Percentiles rank a stretch among this genome's conserved stretches.
phyloP scores from a whole-genome alignment of 2,888 invertebrate genomes.

The Aphodius granarius region DNA sequence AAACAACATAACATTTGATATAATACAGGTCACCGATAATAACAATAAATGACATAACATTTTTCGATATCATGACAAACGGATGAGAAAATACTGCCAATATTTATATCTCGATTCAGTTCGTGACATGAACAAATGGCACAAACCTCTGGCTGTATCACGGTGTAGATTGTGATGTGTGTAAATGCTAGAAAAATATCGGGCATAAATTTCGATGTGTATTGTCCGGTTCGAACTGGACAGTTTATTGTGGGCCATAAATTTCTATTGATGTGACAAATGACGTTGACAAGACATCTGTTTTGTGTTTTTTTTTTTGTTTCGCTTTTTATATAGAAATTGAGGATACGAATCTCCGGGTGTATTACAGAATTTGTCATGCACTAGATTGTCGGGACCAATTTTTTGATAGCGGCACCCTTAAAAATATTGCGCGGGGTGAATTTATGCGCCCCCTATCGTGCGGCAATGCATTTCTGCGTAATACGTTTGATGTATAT shows the following conservation, averaged over 20 bases:
- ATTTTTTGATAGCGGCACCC: not conserved
- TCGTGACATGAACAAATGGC: not conserved
- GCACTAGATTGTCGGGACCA: not conserved
- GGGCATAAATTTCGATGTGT: slow-evolving; percentile 13
- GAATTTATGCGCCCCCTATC: not conserved
- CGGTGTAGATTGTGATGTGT: not conserved
- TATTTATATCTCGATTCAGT: not conserved
- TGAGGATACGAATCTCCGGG: not conserved
- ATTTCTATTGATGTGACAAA: slow-evolving; percentile 21
- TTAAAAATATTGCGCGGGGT: not conserved
- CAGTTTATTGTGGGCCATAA: slow-evolving; percentile 21
- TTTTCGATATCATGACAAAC: not conserved
- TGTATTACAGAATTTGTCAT: not conserved
- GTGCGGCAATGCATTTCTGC: not conserved
- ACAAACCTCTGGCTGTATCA: not conserved
- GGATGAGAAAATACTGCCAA: not conserved
- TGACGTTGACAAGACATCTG: slow-evolving; percentile 23
- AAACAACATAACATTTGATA: not conserved
- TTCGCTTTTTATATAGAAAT: not conserved
- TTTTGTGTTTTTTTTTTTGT: no score
- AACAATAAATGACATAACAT: not conserved
- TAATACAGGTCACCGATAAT: not conserved
- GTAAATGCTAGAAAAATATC: slow-evolving; percentile 10
- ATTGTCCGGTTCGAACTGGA: slow-evolving; percentile 10
- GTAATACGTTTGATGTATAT: not conserved